Percentiles rank a stretch among this genome's conserved stretches.
Evolutionary conservation across 2,113 vertebrate species (phyloP).

Genomic region (Paramormyrops kingsleyae): DNA sequence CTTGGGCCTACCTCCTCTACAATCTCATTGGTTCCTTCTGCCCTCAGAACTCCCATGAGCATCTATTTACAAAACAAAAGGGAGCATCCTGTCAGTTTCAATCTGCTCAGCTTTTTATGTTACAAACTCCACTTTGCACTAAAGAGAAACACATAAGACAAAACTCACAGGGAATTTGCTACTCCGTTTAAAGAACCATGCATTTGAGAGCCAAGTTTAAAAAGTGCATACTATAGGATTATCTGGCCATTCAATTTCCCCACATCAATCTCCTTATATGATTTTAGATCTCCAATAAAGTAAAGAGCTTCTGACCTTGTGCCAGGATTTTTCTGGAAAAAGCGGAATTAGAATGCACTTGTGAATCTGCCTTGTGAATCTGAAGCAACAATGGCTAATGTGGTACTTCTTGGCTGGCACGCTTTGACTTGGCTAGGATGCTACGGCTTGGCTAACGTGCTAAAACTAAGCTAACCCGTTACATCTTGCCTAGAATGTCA

Average conservation of each 20-base stretch:
- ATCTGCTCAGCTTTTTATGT: background rate
- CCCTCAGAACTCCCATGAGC: background rate
- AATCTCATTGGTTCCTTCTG: background rate
- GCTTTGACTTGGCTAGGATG: background rate
- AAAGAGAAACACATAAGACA: background rate
- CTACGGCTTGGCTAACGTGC: background rate
- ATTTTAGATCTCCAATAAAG: slow-evolving; percentile 5
- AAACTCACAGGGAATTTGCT: background rate
- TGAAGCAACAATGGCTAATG: background rate
- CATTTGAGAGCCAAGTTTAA: background rate
- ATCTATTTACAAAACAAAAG: background rate
- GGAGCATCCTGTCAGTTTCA: background rate
- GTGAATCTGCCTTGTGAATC: background rate
- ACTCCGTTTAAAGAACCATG: background rate
- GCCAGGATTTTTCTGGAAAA: background rate
- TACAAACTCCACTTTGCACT: background rate
- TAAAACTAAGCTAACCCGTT: background rate
- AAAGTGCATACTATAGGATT: background rate
- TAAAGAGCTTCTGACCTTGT: slow-evolving; percentile 2
- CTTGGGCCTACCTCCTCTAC: background rate
- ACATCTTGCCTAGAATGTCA: background rate
- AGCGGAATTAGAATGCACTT: background rate
- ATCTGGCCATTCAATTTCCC: background rate
- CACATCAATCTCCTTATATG: background rate
- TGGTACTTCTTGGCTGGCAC: background rate